Percentiles rank a stretch among this genome's conserved stretches.
These are phyloP conservation scores for Tetragnatha montana DNA, from an alignment of 2,888 invertebrate genomes.

Conservation along the genomic window DNA sequence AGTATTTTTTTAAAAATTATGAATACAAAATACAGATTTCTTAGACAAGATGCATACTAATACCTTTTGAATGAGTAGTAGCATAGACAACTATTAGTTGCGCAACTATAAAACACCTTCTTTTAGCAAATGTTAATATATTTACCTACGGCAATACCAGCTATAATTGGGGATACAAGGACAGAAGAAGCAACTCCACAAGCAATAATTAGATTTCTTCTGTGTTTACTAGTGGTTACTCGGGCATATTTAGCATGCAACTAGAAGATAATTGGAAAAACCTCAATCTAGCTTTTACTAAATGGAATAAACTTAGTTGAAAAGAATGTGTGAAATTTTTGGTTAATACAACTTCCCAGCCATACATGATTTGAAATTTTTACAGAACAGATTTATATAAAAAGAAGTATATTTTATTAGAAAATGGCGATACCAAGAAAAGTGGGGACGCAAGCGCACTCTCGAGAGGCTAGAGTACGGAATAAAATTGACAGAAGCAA, in stretches of 20 bases:
- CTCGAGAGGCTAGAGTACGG: too few relatives aligned
- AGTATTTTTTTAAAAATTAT: too few relatives aligned
- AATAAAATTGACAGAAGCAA: too few relatives aligned
- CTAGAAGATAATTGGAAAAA: slow-evolving; percentile 17
- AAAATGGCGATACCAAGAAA: too few relatives aligned
- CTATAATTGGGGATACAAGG: slow-evolving; percentile 74
- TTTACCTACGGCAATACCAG: slow-evolving; percentile 81
- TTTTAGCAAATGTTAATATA: neutral
- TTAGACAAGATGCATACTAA: too few relatives aligned
- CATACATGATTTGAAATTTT: neutral
- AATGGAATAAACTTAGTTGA: neutral
- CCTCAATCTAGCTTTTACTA: neutral
- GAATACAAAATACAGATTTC: too few relatives aligned
- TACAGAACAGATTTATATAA: neutral
- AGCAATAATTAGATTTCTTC: slow-evolving; percentile 86
- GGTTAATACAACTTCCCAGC: neutral
- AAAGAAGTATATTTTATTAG: too few relatives aligned
- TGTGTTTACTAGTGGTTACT: slow-evolving; percentile 79
- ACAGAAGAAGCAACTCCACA: slow-evolving; percentile 88
- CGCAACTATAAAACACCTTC: too few relatives aligned
- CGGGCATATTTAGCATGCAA: slow-evolving; percentile 67
- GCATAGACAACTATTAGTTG: neutral
- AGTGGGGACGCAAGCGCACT: too few relatives aligned
- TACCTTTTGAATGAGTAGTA: neutral
- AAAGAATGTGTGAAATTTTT: neutral